Base-by-base conservation (phyloP, 2,888 invertebrate species). In the Andrena chrysosceles region DNA sequence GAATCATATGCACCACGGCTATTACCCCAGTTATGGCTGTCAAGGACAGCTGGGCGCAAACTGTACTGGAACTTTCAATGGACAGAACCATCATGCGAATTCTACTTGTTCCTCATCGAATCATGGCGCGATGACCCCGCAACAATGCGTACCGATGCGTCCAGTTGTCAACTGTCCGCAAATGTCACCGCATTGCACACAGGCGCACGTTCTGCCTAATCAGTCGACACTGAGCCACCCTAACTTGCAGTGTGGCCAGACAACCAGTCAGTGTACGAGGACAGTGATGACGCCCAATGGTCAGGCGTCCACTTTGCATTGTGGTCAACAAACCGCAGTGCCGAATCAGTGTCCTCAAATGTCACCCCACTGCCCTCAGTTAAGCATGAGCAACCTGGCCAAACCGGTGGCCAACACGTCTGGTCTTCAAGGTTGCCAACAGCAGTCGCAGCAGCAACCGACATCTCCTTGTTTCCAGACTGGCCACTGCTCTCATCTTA, bases 321-420 rank as follows among this genome's bases (percentile, higher is more conserved):
- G 81, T 77, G 87, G 72, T 5, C 89, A 83, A 73, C 85, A 85
- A 13, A 64, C 83, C 31, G 49, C 73, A n/a, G 76, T 70, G 29
- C 16, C 94, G 93, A 87, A 94, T 94, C 89, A 95, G 94, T 90
- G 95, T 94, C 75, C 95, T 94, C 91, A 86, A 13, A 84, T 89
- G 83, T 85, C 88, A 26, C 85, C 91, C 0, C 91, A 90, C 59
- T 91, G 91, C 42, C 81, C 88, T 10, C 90, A 90, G 62, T 52
- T 89, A 66, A 89, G 83, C 56, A 78, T 83, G 62, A 77, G 56
- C 67, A 87, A 82, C 68, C 83, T 84, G 60, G 29, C 77, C 23
- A 85, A 87, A 60, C 76, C 89, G 23, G 70, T 89, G 48, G 60
- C 74, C 63, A 77, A 85, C 94, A 85, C 95, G 94, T 85, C 94